Percentiles rank a stretch among this genome's conserved stretches.
Conservation (phyloP, 2,888 invertebrate genomes). For the Cryptus viduatorius region DNA sequence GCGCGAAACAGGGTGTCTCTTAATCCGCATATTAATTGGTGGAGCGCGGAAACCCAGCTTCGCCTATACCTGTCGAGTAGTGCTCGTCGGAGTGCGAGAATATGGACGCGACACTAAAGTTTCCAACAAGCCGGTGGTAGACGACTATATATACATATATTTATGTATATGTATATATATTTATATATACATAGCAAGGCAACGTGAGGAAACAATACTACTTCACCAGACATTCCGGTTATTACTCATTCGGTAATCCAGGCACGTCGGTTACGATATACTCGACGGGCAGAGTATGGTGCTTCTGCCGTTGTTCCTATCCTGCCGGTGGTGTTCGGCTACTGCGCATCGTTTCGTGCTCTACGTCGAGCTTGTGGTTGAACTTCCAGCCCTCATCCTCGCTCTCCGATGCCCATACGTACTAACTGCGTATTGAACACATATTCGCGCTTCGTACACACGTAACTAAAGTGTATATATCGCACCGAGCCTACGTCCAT, state of each 20-base stretch:
- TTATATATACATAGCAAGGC: background rate
- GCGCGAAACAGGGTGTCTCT: conserved; percentile 64
- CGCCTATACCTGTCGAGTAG: conserved; percentile 23
- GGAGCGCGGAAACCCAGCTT: conserved; percentile 67
- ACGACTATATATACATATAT: conserved; percentile 18
- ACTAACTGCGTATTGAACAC: no score
- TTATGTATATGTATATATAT: background rate
- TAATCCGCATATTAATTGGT: conserved; percentile 77
- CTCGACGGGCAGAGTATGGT: conserved; percentile 65
- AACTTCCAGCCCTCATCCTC: conserved; percentile 54
- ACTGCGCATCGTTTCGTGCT: conserved; percentile 38
- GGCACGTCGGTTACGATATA: conserved; percentile 81
- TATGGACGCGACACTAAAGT: conserved; percentile 55
- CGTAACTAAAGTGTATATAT: no score
- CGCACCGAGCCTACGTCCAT: background rate
- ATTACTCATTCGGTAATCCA: conserved; percentile 83
- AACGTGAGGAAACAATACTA: conserved; percentile 71
- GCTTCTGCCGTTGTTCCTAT: conserved; percentile 25
- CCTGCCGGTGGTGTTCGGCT: conserved; percentile 20
- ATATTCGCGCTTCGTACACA: no score
- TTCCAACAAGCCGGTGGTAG: conserved; percentile 52
- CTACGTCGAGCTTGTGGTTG: conserved; percentile 40
- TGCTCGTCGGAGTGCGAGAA: conserved; percentile 28
- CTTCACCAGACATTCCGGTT: conserved; percentile 78
- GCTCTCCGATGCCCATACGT: conserved; percentile 2